Conservation (phyloP, 1,140 invertebrate genomes). For the Eriosoma lanigerum region DNA sequence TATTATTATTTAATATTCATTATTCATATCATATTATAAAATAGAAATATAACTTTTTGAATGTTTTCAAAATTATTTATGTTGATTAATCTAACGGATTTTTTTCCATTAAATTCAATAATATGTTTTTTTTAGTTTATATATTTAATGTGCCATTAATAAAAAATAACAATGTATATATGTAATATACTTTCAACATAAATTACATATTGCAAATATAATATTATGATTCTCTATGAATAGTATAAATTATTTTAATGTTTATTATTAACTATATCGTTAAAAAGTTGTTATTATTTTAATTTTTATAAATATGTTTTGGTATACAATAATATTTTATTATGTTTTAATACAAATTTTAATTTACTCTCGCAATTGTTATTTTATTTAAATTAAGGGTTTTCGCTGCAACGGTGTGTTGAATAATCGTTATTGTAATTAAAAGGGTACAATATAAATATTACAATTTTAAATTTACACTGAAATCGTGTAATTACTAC, state of each 20-base stretch:
- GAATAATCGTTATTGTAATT: slow-evolving; percentile 29
- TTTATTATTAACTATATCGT: not conserved
- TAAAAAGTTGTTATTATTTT: slow-evolving; percentile 3
- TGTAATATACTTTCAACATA: too few relatives aligned
- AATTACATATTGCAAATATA: too few relatives aligned
- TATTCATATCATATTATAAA: too few relatives aligned
- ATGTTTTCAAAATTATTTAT: too few relatives aligned
- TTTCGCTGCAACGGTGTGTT: not conserved
- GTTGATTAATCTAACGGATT: too few relatives aligned
- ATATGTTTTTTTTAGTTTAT: too few relatives aligned
- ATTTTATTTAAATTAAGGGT: slow-evolving; percentile 25
- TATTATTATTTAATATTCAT: too few relatives aligned
- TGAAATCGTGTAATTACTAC: not conserved
- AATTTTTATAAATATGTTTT: not conserved
- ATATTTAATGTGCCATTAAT: too few relatives aligned
- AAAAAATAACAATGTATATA: too few relatives aligned
- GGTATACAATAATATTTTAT: not conserved
- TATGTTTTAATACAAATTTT: slow-evolving; percentile 15
- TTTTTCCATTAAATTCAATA: too few relatives aligned
- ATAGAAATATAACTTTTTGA: too few relatives aligned
- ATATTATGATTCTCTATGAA: too few relatives aligned
- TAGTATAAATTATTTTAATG: not conserved
- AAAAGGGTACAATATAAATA: not conserved
- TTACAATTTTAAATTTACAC: not conserved
- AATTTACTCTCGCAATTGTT: slow-evolving; percentile 1